Conservation (phyloP, 1,140 invertebrate species). For the Oscheius sp. region DNA sequence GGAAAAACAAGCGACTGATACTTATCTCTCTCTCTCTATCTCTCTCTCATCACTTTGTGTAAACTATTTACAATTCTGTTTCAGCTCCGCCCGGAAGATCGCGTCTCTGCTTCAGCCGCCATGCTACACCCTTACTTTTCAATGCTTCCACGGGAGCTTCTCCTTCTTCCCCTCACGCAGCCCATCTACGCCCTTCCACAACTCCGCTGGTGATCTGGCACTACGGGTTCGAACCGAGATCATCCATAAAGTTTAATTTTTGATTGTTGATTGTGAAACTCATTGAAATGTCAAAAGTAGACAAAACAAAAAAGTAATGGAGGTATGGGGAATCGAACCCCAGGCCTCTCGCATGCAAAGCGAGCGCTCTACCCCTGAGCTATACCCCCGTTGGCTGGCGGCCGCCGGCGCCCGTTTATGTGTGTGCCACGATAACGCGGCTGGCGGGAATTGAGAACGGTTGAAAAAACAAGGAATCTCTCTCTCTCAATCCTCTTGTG, state of each 20-base stretch:
- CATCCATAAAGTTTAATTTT: too few species aligned
- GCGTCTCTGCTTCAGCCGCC: constrained; percentile 82
- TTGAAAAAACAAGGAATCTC: too few species aligned
- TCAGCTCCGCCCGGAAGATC: constrained; percentile 79
- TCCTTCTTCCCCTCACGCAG: constrained; percentile 73
- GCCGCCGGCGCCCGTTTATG: too few species aligned
- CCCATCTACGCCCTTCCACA: constrained; percentile 28
- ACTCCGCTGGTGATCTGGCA: background rate
- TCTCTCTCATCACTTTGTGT: too few species aligned
- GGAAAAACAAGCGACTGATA: too few species aligned
- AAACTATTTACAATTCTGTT: too few species aligned
- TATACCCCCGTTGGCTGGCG: constrained; percentile 50
- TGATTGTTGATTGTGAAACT: too few species aligned
- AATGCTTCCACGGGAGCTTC: constrained; percentile 80
- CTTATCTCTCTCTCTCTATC: too few species aligned
- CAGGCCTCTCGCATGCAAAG: constrained; percentile 59
- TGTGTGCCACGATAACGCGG: too few species aligned
- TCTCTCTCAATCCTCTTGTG: too few species aligned
- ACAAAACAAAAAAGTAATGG: constrained; percentile 1
- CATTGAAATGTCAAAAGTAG: too few species aligned
- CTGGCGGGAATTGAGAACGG: too few species aligned
- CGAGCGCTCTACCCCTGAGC: constrained; percentile 59
- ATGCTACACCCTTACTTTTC: constrained; percentile 85
- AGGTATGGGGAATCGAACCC: constrained; percentile 54
- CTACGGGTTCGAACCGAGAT: background rate